Conservation (phyloP, 2,888 invertebrate species). For the Globia sparganii region DNA sequence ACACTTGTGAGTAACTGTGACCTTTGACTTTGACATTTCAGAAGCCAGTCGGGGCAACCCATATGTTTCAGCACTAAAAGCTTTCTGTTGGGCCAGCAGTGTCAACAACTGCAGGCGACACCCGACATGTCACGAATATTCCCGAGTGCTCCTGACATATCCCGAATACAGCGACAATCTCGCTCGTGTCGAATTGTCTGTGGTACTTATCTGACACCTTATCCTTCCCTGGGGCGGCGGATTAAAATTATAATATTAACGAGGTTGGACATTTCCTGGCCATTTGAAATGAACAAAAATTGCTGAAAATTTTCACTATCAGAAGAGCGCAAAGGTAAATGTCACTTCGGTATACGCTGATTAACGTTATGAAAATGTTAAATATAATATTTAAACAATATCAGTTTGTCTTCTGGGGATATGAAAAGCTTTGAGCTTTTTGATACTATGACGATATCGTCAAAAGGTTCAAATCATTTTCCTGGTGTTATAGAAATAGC, state of each 20-base stretch:
- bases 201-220: conserved; percentile 30
- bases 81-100: conserved; percentile 22
- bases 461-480: background rate
- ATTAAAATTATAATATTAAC: conserved; percentile 40
- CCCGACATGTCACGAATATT: background rate
- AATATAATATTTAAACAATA: background rate
- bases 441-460: no score
- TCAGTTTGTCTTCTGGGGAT: background rate
- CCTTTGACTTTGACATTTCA: conserved; percentile 20
- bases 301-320: conserved; percentile 17
- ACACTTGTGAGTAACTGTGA: background rate
- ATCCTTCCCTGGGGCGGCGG: conserved; percentile 13
- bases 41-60: conserved; percentile 4
- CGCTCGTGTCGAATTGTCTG: conserved; percentile 7
- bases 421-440: no score
- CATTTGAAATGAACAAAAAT: conserved; percentile 25
- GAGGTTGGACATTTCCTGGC: conserved; percentile 19
- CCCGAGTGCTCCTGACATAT: background rate
- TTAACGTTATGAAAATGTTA: background rate
- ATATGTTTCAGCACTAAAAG: conserved; percentile 36
- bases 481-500: background rate
- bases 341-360: background rate
- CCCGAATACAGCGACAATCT: background rate
- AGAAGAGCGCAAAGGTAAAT: background rate
- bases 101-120: conserved; percentile 29